Conservation (phyloP, 2,888 invertebrate genomes). For the Stenurella melanura region DNA sequence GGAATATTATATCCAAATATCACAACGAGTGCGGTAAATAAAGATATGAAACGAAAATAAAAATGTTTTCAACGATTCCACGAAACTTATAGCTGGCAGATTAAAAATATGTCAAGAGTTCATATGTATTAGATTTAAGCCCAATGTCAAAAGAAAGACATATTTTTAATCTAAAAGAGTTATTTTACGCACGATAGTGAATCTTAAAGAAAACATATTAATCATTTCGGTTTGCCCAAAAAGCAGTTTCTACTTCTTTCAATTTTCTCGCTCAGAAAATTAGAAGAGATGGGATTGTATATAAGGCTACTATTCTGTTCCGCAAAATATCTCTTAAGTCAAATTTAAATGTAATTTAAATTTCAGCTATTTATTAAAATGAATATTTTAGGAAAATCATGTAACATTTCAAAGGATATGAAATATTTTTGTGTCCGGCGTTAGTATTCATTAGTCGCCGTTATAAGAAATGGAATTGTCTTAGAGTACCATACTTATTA, state of each 20-base stretch:
- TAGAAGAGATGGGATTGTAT: no score
- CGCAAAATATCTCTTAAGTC: no score
- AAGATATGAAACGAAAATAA: constrained; percentile 1
- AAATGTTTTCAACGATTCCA: constrained; percentile 5
- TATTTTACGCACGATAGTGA: background rate
- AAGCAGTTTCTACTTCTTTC: background rate
- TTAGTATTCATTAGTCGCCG: no score
- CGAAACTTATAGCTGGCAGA: background rate
- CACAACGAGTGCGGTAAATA: background rate
- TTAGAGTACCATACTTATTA: no score
- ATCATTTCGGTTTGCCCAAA: background rate
- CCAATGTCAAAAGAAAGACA: constrained; percentile 24
- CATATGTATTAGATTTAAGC: background rate
- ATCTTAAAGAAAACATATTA: background rate
- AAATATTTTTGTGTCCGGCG: no score
- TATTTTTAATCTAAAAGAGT: background rate
- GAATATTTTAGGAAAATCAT: no score
- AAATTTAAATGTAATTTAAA: no score
- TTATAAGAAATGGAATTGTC: no score
- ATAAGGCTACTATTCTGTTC: no score
- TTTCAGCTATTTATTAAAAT: no score
- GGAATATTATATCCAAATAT: constrained; percentile 1
- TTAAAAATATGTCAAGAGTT: constrained; percentile 16
- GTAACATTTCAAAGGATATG: no score
- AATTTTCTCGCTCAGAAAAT: no score